Base-by-base conservation (phyloP, 2,113 vertebrate species). In the Prolemur simus region DNA sequence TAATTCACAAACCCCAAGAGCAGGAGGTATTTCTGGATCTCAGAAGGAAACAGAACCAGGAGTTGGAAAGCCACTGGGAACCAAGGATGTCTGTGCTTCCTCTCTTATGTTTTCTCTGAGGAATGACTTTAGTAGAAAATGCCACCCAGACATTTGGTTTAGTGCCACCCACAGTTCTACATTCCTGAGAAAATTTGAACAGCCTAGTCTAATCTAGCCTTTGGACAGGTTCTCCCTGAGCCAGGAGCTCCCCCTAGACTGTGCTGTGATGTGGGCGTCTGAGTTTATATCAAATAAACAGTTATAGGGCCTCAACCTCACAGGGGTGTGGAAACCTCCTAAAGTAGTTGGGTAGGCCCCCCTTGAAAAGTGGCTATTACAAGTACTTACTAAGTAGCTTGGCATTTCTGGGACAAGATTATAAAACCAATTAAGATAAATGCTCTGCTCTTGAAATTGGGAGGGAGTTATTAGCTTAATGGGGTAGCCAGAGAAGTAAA, bases 61-160 rank as follows among this genome's bases (percentile, higher is more conserved):
- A 66, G 13, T 49, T 89, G 34, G 68, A 88, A 76, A 60, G 49
- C 27, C 39, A 23, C 42, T 83, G 49, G 58, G 60, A 83, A 15
- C 39, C 17, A 42, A 82, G n/a, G 20, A 27, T n/a, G 39, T 71
- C 29, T 20, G 6, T 73, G 34, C 39, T 92, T n/a, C 25, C 6
- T 84, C 37, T 83, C 32, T 83, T 42, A 27, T 60, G 49, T 66
- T 88, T 81, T 68, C 34, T 92, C 10, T 34, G 20, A 68, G 25
- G 49, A 68, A 32, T 92, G 58, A 47, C 68, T 95, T 92, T 93
- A 60, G 68, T 84, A 52, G 60, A 89, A 77, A 77, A 45, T 69
- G 69, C n/a, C 49, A 63, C 49, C 34, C 27, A n/a, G 8, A 32
- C 21, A 34, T 94, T 88, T 88, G 20, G 25, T 84, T 20, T 92